Conservation (phyloP, 2,888 invertebrate species). For the Diplazon laetatorius region DNA sequence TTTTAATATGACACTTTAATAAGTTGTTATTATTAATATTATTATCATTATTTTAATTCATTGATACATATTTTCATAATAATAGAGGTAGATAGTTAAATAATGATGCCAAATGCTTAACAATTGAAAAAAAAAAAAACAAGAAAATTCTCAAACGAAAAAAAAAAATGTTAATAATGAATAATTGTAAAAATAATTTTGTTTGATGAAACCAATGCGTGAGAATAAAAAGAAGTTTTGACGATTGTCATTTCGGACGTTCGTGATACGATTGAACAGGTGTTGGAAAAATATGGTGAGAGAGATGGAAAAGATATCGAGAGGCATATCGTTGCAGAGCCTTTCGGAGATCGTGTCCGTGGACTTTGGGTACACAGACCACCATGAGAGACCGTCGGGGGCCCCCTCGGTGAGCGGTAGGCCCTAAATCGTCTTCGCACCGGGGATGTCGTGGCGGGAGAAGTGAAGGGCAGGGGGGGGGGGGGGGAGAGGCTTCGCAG, state of each 20-base stretch:
- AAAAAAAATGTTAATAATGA: too few species aligned
- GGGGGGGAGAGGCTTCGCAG: conserved; percentile 17
- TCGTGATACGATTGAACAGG: conserved; percentile 45
- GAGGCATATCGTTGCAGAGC: conserved; percentile 57
- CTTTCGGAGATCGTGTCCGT: too few species aligned
- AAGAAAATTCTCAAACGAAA: too few species aligned
- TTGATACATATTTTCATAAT: too few species aligned
- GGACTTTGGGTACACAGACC: conserved; percentile 60
- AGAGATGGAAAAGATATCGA: conserved; percentile 65
- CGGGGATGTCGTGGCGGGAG: conserved; percentile 71
- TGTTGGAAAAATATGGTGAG: conserved; percentile 63
- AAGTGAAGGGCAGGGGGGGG: too few species aligned
- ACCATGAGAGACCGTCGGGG: conserved; percentile 61
- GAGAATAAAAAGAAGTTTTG: not conserved
- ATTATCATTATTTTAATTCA: too few species aligned
- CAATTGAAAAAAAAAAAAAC: too few species aligned
- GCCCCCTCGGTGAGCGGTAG: conserved; percentile 72
- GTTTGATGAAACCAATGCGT: not conserved
- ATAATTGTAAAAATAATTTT: too few species aligned
- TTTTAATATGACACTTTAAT: too few species aligned
- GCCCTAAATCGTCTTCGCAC: conserved; percentile 80
- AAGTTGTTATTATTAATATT: too few species aligned
- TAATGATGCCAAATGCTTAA: too few species aligned
- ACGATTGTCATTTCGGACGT: conserved; percentile 1
- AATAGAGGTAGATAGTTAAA: too few species aligned